Conservation (phyloP, 1,140 invertebrate species). For the Macrocentrus cingulum region DNA sequence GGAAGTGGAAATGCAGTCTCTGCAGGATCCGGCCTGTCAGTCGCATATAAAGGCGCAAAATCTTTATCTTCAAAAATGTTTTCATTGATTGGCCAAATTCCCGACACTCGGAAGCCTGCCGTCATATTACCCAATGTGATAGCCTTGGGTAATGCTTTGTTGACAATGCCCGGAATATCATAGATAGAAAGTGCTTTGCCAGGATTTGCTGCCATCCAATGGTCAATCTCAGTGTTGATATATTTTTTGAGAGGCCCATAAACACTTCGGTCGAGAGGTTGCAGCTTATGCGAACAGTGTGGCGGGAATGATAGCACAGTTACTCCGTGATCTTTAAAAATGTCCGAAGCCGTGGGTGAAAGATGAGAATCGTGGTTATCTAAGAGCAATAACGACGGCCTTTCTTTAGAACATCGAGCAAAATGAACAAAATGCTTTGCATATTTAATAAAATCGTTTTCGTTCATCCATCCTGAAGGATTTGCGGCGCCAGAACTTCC, state of each 20-base stretch:
- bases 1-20: background rate
- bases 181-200: slow-evolving; percentile 28
- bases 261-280: slow-evolving; percentile 45
- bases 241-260: slow-evolving; percentile 38
- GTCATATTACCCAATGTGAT: slow-evolving; percentile 18
- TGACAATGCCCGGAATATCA: slow-evolving; percentile 32
- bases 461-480: slow-evolving; percentile 38
- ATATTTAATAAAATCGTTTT: slow-evolving; percentile 36
- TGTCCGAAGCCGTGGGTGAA: slow-evolving; percentile 23
- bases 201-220: slow-evolving; percentile 31
- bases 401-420: slow-evolving; percentile 20
- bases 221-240: slow-evolving; percentile 32
- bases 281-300: slow-evolving; percentile 43
- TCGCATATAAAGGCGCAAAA: slow-evolving; percentile 23
- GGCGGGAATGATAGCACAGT: slow-evolving; percentile 40
- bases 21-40: slow-evolving; percentile 18
- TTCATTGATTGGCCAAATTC: slow-evolving; percentile 30
- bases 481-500: slow-evolving; percentile 37
- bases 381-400: slow-evolving; percentile 26
- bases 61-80: slow-evolving; percentile 32
- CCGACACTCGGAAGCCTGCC: slow-evolving; percentile 30
- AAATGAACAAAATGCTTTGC: slow-evolving; percentile 33
- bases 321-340: slow-evolving; percentile 31
- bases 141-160: slow-evolving; percentile 28
- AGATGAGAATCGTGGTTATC: slow-evolving; percentile 29